Conservation (phyloP, 2,888 invertebrate species). For the Dryobotodes eremita region DNA sequence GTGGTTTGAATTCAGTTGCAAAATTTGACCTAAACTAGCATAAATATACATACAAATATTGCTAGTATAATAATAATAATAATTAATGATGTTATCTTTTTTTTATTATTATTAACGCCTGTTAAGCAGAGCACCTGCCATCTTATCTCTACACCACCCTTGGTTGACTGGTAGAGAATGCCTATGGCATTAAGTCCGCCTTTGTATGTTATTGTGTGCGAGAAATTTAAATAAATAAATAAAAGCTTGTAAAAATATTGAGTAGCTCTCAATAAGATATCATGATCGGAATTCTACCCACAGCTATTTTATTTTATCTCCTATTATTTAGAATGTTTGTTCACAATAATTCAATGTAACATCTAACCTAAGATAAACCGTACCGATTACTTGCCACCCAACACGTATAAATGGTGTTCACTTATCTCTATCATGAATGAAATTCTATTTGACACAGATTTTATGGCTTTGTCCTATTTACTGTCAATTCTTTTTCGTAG, state of each 20-base stretch:
- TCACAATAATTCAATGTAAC: conserved; percentile 25
- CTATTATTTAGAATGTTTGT: conserved; percentile 2
- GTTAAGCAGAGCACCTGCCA: too few species aligned
- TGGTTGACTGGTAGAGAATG: too few species aligned
- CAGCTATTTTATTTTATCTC: conserved; percentile 12
- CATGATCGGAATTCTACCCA: conserved; percentile 1
- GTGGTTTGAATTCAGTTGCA: too few species aligned
- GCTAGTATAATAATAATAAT: too few species aligned
- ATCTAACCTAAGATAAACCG: conserved; percentile 38
- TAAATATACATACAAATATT: too few species aligned
- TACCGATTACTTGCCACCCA: conserved; percentile 42
- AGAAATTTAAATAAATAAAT: too few species aligned
- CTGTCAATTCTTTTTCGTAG: background rate
- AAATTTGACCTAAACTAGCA: too few species aligned
- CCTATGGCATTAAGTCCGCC: too few species aligned
- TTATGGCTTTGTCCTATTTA: conserved; percentile 9
- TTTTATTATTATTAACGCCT: too few species aligned
- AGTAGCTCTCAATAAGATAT: conserved; percentile 4
- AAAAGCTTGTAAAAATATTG: background rate
- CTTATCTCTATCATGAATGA: conserved; percentile 41
- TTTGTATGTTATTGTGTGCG: too few species aligned
- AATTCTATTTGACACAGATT: conserved; percentile 26
- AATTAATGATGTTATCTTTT: too few species aligned
- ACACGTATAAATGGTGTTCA: conserved; percentile 1
- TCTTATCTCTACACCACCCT: too few species aligned